Percentiles rank a stretch among this genome's conserved stretches.
Conservation (phyloP, 2,797 vertebrate species). For the Sebastes melanostomus region DNA sequence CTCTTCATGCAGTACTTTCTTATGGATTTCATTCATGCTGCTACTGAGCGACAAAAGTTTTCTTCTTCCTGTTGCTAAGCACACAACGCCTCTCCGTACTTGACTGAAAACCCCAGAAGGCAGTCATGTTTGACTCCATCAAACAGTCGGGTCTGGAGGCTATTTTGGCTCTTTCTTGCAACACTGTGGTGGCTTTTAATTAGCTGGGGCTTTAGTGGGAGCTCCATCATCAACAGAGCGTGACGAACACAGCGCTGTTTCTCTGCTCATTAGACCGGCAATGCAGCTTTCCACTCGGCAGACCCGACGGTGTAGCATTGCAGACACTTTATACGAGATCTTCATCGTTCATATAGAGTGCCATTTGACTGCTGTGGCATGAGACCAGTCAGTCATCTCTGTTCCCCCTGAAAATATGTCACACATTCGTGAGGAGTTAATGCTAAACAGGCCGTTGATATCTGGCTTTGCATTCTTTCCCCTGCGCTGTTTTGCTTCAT, state of each 20-base stretch:
- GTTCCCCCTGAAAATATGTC: conserved; percentile 40
- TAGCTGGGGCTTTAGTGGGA: conserved; percentile 44
- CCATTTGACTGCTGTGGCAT: conserved; percentile 1
- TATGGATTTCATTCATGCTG: neutral
- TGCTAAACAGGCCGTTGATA: conserved; percentile 50
- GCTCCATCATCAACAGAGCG: conserved; percentile 50
- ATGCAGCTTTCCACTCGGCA: conserved; percentile 17
- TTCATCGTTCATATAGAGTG: conserved; percentile 21
- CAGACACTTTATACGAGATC: conserved; percentile 17
- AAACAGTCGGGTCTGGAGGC: conserved; percentile 29
- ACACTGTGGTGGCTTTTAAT: conserved; percentile 60
- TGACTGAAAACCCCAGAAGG: conserved; percentile 21
- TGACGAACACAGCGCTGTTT: conserved; percentile 43
- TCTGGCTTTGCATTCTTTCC: conserved; percentile 38
- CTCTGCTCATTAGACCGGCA: conserved; percentile 54
- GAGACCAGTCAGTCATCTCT: conserved; percentile 40
- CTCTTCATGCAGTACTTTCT: neutral
- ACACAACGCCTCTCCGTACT: neutral
- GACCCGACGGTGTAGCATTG: neutral
- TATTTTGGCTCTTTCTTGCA: conserved; percentile 35
- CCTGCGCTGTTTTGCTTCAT: conserved; percentile 31
- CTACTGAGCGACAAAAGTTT: neutral
- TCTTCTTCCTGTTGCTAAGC: neutral
- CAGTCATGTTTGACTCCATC: conserved; percentile 31
- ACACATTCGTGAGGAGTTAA: conserved; percentile 51